Percentiles rank a stretch among this genome's conserved stretches.
phyloP scores from a whole-genome alignment of 2,888 invertebrate species.

The Protonemura montana region DNA sequence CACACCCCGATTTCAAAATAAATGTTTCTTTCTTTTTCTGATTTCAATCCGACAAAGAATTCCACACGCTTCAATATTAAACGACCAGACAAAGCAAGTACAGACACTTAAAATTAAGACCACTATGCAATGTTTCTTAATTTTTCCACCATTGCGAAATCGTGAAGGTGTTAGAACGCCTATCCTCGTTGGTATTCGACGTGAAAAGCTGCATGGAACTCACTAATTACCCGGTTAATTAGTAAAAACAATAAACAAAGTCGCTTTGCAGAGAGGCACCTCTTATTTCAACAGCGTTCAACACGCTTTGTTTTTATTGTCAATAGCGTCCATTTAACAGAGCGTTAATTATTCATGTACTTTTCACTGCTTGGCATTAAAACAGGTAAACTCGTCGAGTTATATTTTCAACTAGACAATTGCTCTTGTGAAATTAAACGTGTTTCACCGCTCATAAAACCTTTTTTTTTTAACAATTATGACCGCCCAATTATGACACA shows the following conservation, averaged over 20 bases:
- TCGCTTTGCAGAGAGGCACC: neutral
- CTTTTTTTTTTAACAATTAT: too few species aligned
- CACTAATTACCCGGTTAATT: neutral
- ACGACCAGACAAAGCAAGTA: neutral
- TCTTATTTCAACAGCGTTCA: neutral
- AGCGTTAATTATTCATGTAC: neutral
- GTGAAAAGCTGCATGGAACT: neutral
- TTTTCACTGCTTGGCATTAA: neutral
- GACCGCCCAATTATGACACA: too few species aligned
- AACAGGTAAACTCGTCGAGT: slow-evolving; percentile 9
- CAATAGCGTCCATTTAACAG: neutral
- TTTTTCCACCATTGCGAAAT: neutral
- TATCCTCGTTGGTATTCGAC: neutral
- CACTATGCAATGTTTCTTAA: neutral
- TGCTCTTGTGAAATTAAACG: too few species aligned
- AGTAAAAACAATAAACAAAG: neutral
- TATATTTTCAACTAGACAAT: neutral
- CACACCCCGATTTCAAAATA: neutral
- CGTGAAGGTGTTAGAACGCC: neutral
- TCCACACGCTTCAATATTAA: too few species aligned
- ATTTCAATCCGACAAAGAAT: too few species aligned
- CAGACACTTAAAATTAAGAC: neutral
- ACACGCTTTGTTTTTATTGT: neutral
- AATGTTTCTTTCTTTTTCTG: too few species aligned
- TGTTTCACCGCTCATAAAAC: too few species aligned